Evolutionary conservation across 2,888 invertebrate species (phyloP).

Genomic region (Cephus rjabovi): DNA sequence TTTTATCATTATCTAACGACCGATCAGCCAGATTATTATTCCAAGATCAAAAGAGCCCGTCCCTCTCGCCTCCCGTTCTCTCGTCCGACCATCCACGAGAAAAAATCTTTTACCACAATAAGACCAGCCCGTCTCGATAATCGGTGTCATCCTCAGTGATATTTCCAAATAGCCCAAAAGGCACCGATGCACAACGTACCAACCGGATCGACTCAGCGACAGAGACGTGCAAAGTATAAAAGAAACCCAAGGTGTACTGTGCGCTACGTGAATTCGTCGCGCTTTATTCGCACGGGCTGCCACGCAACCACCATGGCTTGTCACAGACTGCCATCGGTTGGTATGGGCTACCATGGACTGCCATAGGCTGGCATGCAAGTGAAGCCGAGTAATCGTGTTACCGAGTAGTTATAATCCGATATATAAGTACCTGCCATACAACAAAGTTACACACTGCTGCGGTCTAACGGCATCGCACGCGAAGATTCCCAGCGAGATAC

Average conservation of each 20-base stretch:
- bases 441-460: slow-evolving; percentile 1
- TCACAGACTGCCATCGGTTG: no score
- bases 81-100: no score
- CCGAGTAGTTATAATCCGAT: slow-evolving; percentile 5
- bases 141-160: no score
- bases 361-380: neutral
- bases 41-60: no score
- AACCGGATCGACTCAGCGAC: neutral
- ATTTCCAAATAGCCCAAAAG: no score
- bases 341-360: no score
- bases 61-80: no score
- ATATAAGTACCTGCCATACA: slow-evolving; percentile 2
- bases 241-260: neutral
- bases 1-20: neutral
- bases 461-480: slow-evolving; percentile 6
- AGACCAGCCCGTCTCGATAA: no score
- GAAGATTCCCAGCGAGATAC: slow-evolving; percentile 1
- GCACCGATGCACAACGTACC: no score
- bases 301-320: no score
- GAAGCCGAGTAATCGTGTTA: neutral
- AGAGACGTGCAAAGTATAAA: neutral
- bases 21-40: no score
- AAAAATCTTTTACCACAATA: no score
- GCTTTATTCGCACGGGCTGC: neutral
- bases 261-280: neutral